phyloP scores from a whole-genome alignment of 2,888 invertebrate genomes.

The Laspeyria flexula region DNA sequence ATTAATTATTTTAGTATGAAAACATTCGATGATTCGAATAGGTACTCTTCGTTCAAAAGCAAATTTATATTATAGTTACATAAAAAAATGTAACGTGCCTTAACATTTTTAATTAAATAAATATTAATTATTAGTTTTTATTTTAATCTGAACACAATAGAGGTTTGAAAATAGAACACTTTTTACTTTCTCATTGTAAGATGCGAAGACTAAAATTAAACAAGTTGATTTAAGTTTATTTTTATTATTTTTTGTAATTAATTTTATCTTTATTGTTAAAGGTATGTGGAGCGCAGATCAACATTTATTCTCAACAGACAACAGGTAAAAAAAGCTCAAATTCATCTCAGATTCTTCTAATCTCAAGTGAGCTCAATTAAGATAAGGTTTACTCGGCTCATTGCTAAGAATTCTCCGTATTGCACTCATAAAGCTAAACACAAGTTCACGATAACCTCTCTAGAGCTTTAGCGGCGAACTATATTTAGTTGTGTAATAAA shows the following conservation, averaged over 20 bases:
- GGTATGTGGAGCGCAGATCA: slow-evolving; percentile 36
- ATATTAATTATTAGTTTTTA: background rate
- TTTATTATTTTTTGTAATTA: slow-evolving; percentile 1
- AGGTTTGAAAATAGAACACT: background rate
- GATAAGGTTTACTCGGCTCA: slow-evolving; percentile 43
- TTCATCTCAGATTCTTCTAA: slow-evolving; percentile 11
- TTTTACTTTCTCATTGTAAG: slow-evolving; percentile 2
- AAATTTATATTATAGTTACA: too few species aligned
- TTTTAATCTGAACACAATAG: background rate
- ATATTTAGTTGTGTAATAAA: slow-evolving; percentile 61
- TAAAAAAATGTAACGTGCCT: too few species aligned
- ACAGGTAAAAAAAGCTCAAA: slow-evolving; percentile 14
- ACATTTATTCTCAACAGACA: background rate
- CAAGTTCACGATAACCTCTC: slow-evolving; percentile 45
- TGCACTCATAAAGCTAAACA: slow-evolving; percentile 42
- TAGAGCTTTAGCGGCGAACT: slow-evolving; percentile 47
- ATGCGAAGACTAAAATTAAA: background rate
- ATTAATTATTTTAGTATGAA: too few species aligned
- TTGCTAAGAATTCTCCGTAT: slow-evolving; percentile 45
- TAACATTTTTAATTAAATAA: too few species aligned
- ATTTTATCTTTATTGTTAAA: slow-evolving; percentile 39
- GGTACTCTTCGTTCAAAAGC: background rate
- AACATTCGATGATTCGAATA: background rate
- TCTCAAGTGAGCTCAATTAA: slow-evolving; percentile 36
- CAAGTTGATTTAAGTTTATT: slow-evolving; percentile 16